Conservation (phyloP, 2,888 invertebrate species). For the Synanthedon myopaeformis region DNA sequence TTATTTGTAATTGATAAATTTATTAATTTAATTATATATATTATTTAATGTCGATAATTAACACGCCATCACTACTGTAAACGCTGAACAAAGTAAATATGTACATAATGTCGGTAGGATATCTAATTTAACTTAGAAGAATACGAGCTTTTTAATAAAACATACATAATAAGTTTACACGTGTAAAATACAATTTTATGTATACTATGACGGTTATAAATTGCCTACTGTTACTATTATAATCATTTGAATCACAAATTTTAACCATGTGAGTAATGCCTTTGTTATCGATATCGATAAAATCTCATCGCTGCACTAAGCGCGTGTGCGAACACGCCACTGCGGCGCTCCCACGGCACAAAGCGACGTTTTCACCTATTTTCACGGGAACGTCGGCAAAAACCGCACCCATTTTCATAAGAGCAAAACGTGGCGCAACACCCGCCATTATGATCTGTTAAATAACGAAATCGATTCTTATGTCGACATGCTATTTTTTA, state of each 20-base stretch:
- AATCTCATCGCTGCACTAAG: conserved; percentile 21
- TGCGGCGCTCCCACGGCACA: conserved; percentile 46
- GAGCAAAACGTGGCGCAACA: conserved; percentile 29
- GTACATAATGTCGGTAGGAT: no score
- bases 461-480: conserved; percentile 33
- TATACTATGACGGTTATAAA: no score
- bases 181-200: no score
- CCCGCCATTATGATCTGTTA: conserved; percentile 25
- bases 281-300: conserved; percentile 14
- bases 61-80: no score
- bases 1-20: no score
- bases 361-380: conserved; percentile 58
- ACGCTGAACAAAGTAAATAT: no score
- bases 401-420: conserved; percentile 43
- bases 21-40: no score
- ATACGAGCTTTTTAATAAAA: no score
- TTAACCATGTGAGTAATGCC: neutral
- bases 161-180: no score
- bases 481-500: conserved; percentile 20
- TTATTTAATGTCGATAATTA: no score
- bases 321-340: conserved; percentile 24
- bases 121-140: no score
- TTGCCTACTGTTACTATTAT: no score
- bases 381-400: conserved; percentile 43
- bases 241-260: neutral